These are phyloP conservation scores for Semaprochilodus insignis DNA, from an alignment of 2,797 vertebrate species.

Conservation along the genomic window DNA sequence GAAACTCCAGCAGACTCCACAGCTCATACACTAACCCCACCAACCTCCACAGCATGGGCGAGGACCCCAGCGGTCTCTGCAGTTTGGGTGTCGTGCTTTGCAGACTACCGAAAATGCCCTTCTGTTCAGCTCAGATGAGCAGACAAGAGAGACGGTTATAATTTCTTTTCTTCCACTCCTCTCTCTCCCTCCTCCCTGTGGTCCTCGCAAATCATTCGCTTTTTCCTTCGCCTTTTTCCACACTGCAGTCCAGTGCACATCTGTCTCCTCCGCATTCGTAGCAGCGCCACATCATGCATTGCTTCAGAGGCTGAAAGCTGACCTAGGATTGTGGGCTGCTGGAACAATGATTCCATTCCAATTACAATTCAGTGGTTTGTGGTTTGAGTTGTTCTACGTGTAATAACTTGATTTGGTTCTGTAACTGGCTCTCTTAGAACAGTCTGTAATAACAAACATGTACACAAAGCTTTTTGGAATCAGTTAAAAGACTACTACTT, in stretches of 20 bases:
- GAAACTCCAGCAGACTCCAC: not conserved
- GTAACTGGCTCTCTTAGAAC: not conserved
- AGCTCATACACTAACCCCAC: not conserved
- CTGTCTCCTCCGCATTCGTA: constrained; percentile 37
- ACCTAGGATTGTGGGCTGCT: not conserved
- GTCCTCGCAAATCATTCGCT: constrained; percentile 39
- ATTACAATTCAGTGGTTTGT: constrained; percentile 16
- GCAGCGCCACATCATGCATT: constrained; percentile 46
- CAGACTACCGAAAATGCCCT: constrained; percentile 6
- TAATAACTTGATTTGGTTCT: not conserved
- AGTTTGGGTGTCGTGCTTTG: not conserved
- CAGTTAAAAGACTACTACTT: too few relatives aligned
- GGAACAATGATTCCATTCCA: not conserved
- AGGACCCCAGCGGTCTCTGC: not conserved
- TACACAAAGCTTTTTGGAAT: not conserved
- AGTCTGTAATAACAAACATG: not conserved
- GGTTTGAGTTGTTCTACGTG: constrained; percentile 17
- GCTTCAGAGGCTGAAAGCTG: constrained; percentile 30
- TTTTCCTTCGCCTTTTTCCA: constrained; percentile 44
- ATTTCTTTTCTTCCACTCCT: constrained; percentile 33
- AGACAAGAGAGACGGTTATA: constrained; percentile 24
- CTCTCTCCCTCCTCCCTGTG: constrained; percentile 22
- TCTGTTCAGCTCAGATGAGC: constrained; percentile 20
- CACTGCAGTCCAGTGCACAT: constrained; percentile 42
- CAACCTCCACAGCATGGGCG: not conserved